Conservation (phyloP, 2,113 vertebrate genomes). For the Phalacrocorax pelagicus region DNA sequence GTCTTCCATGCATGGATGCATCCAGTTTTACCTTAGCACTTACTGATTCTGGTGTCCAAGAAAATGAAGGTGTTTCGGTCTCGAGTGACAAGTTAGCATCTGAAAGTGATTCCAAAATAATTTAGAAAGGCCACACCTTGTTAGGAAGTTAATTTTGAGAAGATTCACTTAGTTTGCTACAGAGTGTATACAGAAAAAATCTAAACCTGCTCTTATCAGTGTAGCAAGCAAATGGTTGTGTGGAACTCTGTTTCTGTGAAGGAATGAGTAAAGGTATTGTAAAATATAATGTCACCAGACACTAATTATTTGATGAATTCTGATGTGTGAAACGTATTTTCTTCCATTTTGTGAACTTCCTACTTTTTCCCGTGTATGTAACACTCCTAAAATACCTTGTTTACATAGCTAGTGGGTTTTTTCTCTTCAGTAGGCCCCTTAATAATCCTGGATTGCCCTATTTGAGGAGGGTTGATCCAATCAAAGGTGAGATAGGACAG, state of each 20-base stretch:
- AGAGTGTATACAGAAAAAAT: neutral
- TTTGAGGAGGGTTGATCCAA: constrained; percentile 23
- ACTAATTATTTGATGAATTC: neutral
- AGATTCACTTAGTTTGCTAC: neutral
- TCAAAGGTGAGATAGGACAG: constrained; percentile 12
- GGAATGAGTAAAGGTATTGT: neutral
- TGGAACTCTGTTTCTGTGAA: neutral
- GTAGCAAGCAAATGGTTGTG: neutral
- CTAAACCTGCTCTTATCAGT: neutral
- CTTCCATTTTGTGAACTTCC: neutral
- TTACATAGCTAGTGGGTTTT: neutral
- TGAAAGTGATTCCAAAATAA: neutral
- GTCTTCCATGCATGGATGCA: accelerated
- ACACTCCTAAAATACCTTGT: neutral
- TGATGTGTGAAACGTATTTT: neutral
- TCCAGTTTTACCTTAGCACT: neutral
- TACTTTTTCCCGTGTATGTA: neutral
- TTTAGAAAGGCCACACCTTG: accelerated
- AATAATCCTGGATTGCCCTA: constrained; percentile 61
- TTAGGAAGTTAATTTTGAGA: neutral
- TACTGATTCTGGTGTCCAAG: neutral
- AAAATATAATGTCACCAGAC: neutral
- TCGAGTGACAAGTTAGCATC: neutral
- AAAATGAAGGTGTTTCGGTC: neutral
- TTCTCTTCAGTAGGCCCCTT: neutral